Evolutionary conservation across 2,113 vertebrate species (phyloP).

Genomic region (Cyanoramphus novaezelandiae): DNA sequence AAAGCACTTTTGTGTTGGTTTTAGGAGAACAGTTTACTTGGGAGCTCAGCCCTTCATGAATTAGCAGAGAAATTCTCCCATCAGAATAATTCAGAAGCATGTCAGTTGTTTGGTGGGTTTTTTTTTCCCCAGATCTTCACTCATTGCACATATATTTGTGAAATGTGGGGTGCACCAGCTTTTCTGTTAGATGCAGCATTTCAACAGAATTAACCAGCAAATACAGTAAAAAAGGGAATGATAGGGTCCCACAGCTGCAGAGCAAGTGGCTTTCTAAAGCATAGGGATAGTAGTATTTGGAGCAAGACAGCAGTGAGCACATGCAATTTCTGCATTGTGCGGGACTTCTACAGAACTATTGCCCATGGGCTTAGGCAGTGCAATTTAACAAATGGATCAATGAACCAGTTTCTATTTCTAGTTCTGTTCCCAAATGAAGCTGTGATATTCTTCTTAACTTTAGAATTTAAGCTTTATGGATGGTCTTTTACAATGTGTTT

Average conservation of each 20-base stretch:
- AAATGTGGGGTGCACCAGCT: neutral
- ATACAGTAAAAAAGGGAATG: neutral
- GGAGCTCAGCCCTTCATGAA: neutral
- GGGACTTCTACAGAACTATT: neutral
- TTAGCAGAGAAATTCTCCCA: neutral
- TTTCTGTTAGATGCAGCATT: neutral
- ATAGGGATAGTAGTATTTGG: neutral
- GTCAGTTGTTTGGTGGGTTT: neutral
- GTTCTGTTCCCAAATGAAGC: neutral
- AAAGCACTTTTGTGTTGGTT: neutral
- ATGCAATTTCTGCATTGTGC: neutral
- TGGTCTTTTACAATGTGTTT: neutral
- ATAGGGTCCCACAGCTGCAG: neutral
- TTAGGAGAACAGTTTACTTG: neutral
- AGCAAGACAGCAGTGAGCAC: neutral
- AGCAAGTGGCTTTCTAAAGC: neutral
- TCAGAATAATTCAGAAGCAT: neutral
- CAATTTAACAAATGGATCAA: neutral
- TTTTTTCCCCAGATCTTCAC: neutral
- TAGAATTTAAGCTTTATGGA: neutral
- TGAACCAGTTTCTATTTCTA: neutral
- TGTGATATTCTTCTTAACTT: neutral
- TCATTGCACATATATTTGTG: neutral
- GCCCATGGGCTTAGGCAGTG: neutral
- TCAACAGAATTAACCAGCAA: neutral